Percentiles rank a stretch among this genome's conserved stretches.
phyloP scores from a whole-genome alignment of 1,140 invertebrate genomes.

The Lucilia sericata region DNA sequence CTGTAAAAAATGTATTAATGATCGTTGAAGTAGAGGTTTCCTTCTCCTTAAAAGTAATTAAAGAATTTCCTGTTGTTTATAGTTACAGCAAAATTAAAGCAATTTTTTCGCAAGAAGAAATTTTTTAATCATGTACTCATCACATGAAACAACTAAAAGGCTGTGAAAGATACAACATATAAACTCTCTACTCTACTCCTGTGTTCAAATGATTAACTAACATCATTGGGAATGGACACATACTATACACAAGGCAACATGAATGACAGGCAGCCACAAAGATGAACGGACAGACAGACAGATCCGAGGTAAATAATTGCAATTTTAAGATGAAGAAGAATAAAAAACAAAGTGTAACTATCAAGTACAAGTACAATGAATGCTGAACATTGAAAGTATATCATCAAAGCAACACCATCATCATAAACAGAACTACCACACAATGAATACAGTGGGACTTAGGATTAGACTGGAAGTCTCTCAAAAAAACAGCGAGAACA shows the following conservation, averaged over 20 bases:
- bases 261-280: background rate
- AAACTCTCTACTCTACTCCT: background rate
- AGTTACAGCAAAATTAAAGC: background rate
- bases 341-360: background rate
- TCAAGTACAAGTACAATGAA: background rate
- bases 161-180: background rate
- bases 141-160: slow-evolving; percentile 12
- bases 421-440: background rate
- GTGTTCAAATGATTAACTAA: slow-evolving; percentile 9
- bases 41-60: background rate
- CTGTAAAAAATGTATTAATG: background rate
- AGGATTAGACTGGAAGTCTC: no score
- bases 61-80: background rate
- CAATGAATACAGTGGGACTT: no score
- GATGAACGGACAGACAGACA: background rate
- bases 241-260: background rate
- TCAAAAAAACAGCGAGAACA: no score
- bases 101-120: background rate
- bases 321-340: background rate
- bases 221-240: background rate
- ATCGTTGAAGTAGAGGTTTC: background rate
- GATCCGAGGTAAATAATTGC: background rate
- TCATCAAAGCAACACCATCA: slow-evolving; percentile 10
- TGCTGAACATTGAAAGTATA: background rate
- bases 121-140: slow-evolving; percentile 13